Evolutionary conservation across 2,888 invertebrate genomes (phyloP), one percentile per base, ranked within the genome.

Genomic region (Balanococcus diminutus): DNA sequence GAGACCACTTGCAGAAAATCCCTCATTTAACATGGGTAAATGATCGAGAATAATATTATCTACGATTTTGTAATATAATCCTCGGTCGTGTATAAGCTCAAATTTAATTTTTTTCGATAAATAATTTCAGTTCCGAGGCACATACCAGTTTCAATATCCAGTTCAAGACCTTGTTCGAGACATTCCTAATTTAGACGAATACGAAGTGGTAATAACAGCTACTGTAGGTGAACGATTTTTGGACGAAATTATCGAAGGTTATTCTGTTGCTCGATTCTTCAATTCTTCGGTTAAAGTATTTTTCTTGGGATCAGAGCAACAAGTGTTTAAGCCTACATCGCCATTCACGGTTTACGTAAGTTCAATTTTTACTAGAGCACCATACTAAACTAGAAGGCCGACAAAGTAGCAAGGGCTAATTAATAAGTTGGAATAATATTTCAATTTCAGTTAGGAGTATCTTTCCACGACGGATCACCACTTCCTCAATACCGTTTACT

Each of bases 281-380:
- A 96, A 97, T 91, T 96, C 97, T 0, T 95, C 95, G 8, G 92
- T 97, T 8, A 93, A 93, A 85, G 92, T 98, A 0, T 92, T 93
- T 51, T 96, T 98, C 90, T 91, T 98, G 1, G 98, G 98, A 0
- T 96, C 96, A 42, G 93, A 94, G 0, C 96, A 98, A 8, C 96
- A 98, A 90, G 95, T 98, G 19, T 98, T 98, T 91, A 98, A 98
- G 90, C 98, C 98, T 0, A 92, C 96, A 9, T 97, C 98, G 95
- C 96, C 97, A 0, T 95, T 97, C 89, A 94, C 94, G 87, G 92
- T 94, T 81, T 96, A 96, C 90, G 95, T 95, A 90, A 93, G 94
- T 91, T 25, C 39, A 39, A 11, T 22, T 56, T 22, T 19, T 19
- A 22, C 8, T 19, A 32, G 75, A 42, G n/a, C 61, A 61, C 9